Evolutionary conservation across 2,888 invertebrate genomes (phyloP).

Genomic region (Argynnis bischoffii): DNA sequence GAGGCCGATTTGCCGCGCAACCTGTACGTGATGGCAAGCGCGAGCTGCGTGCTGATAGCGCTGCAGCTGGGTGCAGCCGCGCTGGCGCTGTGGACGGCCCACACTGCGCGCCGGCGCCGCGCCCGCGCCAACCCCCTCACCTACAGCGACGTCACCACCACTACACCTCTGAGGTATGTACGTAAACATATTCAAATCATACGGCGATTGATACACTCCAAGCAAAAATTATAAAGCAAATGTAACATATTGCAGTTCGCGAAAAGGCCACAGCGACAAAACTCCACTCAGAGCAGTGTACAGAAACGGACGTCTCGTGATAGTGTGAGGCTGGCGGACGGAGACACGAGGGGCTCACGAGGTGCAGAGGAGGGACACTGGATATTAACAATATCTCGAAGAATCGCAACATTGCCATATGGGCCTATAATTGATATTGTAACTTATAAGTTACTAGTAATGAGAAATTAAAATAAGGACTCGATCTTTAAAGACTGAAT

Average conservation of each 20-base stretch:
- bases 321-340: constrained; percentile 33
- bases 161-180: constrained; percentile 40
- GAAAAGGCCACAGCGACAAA: constrained; percentile 36
- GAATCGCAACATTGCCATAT: neutral
- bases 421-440: no score
- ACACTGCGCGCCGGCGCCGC: constrained; percentile 48
- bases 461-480: no score
- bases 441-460: no score
- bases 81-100: constrained; percentile 52
- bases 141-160: constrained; percentile 31
- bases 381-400: neutral
- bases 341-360: neutral
- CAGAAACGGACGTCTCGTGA: constrained; percentile 42
- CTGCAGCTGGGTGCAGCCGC: constrained; percentile 43
- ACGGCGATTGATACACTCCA: neutral
- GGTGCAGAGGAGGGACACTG: neutral
- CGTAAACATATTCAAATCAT: no score
- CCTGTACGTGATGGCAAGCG: constrained; percentile 34
- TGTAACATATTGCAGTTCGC: constrained; percentile 21
- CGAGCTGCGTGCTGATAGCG: constrained; percentile 34
- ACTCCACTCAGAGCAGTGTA: constrained; percentile 40
- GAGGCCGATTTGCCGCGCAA: constrained; percentile 41
- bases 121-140: constrained; percentile 44
- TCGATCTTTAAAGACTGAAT: no score
- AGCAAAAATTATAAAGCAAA: neutral